These are phyloP conservation scores for Drosophila formosana DNA, from an alignment of 2,888 invertebrate genomes.

Conservation along the genomic window DNA sequence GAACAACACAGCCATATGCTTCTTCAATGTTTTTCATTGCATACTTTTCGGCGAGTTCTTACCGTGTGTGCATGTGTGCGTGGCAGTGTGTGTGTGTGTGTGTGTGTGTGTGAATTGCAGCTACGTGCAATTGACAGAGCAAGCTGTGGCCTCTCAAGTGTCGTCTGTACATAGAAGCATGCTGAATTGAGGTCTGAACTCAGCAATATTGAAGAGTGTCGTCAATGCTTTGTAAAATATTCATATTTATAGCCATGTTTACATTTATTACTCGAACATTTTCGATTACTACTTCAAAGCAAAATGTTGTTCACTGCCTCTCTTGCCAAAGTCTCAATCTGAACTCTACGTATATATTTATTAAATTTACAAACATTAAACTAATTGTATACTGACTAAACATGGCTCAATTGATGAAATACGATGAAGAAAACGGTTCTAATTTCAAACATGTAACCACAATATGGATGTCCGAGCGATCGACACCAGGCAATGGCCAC, in stretches of 20 bases:
- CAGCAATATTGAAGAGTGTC: constrained; percentile 2
- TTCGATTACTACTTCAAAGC: too few relatives aligned
- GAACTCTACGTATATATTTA: too few relatives aligned
- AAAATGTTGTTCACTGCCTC: too few relatives aligned
- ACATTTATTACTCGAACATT: background rate
- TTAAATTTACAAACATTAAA: too few relatives aligned
- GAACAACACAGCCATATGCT: constrained; percentile 49
- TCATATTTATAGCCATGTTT: constrained; percentile 2
- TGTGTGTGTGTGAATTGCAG: constrained; percentile 36
- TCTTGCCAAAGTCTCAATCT: too few relatives aligned
- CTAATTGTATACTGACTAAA: too few relatives aligned
- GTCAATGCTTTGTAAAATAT: too few relatives aligned
- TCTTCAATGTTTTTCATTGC: constrained; percentile 52
- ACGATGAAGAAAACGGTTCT: too few relatives aligned
- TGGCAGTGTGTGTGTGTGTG: constrained; percentile 10
- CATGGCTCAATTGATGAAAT: too few relatives aligned
- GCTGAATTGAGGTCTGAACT: constrained; percentile 7
- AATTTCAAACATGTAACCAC: too few relatives aligned
- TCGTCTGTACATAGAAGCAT: background rate
- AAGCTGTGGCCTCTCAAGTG: constrained; percentile 24
- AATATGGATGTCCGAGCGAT: too few relatives aligned
- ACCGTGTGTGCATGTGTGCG: constrained; percentile 7
- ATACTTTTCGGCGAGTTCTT: constrained; percentile 39
- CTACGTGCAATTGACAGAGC: constrained; percentile 43
- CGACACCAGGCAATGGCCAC: too few relatives aligned